Evolutionary conservation across 1,140 invertebrate genomes (phyloP).

Genomic region (Anadara kagoshimensis): DNA sequence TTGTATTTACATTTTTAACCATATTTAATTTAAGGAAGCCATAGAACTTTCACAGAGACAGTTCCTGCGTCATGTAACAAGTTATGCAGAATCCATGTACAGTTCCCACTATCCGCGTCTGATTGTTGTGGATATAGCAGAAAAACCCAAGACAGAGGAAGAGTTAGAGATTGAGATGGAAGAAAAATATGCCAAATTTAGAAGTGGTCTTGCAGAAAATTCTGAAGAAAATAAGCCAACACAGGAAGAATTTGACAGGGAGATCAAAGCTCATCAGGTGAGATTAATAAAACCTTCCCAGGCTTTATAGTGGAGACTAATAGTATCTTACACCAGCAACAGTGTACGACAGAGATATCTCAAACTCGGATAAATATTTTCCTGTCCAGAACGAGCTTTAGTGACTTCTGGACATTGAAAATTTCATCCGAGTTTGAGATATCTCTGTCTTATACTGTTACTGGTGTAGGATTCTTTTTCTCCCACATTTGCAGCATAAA

Average conservation of each 20-base stretch:
- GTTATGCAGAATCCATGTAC: slow-evolving; percentile 45
- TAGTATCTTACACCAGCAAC: no score
- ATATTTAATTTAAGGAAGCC: slow-evolving; percentile 53
- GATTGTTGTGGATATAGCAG: slow-evolving; percentile 51
- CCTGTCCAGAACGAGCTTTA: no score
- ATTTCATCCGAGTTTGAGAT: no score
- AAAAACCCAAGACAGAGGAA: slow-evolving; percentile 23
- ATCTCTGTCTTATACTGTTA: no score
- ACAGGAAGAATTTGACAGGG: not conserved
- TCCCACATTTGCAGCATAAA: no score
- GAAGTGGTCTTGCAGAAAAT: not conserved
- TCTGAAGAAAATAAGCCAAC: not conserved
- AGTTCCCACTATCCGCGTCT: slow-evolving; percentile 54
- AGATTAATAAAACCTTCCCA: no score
- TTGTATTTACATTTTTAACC: not conserved
- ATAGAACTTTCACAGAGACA: slow-evolving; percentile 65
- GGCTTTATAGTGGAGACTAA: no score
- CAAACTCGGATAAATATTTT: no score
- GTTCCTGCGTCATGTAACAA: slow-evolving; percentile 59
- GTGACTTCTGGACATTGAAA: no score
- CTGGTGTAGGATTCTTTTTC: no score
- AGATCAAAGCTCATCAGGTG: not conserved
- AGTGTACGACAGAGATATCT: no score
- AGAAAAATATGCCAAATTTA: not conserved
- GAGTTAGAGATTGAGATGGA: not conserved